Evolutionary conservation across 2,797 vertebrate genomes (phyloP), one percentile per base, ranked within the genome.

Genomic region (Rhinogobio ventralis): DNA sequence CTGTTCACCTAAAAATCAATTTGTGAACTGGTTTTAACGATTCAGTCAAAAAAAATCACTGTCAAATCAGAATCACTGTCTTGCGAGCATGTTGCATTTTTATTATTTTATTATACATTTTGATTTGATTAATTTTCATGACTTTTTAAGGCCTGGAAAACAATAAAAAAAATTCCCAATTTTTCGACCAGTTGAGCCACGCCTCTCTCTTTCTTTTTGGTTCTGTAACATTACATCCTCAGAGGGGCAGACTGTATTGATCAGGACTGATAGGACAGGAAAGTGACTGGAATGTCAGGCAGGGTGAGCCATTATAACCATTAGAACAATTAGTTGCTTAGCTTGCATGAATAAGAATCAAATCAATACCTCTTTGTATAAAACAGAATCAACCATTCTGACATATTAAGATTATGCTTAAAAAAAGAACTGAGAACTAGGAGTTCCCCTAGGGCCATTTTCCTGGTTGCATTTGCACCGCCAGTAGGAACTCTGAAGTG

Each of bases 291-390:
- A 82, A 53, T 19, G 76, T 55, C 33, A 76, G 86, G 67, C 71
- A 13, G 39, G 78, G 53, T 30, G 46, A 82, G 82, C 55, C 68
- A 83, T 68, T 1, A 45, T 51, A 76, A 68, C 87, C 79, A 86
- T 91, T 89, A 88, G 33, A 81, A 84, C 72, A 55, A 86, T 82
- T 75, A 87, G 77, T 82, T 33, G 78, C 72, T 77, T 72, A 71
- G 33, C 57, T 87, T 75, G 30, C 55, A 45, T 30, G 20, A 57
- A 85, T 66, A 81, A 76, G 81, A 84, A 64, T 79, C 4, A 66
- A 77, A 90, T 90, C 83, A 88, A 88, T 88, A 83, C 17, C 36
- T 75, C 17, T 84, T 53, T 36, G n/a, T 77, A 68, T 51, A 28
- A 78, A 51, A 79, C 72, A 69, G 23, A 57, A 62, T 79, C 64